These are phyloP conservation scores for Psilanteris sp. DNA, from an alignment of 1,140 invertebrate genomes.

Conservation along the genomic window DNA sequence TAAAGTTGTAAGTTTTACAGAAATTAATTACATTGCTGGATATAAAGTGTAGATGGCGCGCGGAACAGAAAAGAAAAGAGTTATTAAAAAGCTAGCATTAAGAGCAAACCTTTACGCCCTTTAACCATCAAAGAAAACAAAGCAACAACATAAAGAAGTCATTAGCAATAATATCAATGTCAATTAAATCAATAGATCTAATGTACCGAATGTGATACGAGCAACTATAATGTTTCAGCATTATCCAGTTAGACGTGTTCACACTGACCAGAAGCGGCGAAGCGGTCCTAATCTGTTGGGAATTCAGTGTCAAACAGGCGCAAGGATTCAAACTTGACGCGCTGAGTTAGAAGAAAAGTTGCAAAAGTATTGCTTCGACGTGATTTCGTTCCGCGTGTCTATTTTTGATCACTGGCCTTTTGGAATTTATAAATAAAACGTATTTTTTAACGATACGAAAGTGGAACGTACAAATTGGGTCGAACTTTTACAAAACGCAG, in stretches of 20 bases:
- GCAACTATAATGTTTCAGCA: conserved; percentile 5
- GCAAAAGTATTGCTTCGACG: conserved; percentile 15
- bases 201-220: background rate
- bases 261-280: conserved; percentile 5
- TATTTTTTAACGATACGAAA: conserved; percentile 1
- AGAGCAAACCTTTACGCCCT: no score
- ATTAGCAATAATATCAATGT: conserved; percentile 10
- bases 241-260: conserved; percentile 17
- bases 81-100: no score
- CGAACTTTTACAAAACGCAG: no score
- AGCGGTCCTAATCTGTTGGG: conserved; percentile 13
- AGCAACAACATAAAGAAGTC: background rate
- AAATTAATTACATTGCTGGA: no score
- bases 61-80: no score
- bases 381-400: conserved; percentile 28
- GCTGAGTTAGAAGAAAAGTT: conserved; percentile 26
- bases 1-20: no score
- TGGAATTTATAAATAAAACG: conserved; percentile 33
- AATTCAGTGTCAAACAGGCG: conserved; percentile 31
- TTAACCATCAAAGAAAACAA: no score
- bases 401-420: conserved; percentile 37
- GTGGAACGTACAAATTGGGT: conserved; percentile 1
- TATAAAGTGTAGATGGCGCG: no score
- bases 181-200: conserved; percentile 16
- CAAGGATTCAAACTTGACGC: conserved; percentile 33